phyloP scores from a whole-genome alignment of 1,140 invertebrate species.

The Penaeus indicus region DNA sequence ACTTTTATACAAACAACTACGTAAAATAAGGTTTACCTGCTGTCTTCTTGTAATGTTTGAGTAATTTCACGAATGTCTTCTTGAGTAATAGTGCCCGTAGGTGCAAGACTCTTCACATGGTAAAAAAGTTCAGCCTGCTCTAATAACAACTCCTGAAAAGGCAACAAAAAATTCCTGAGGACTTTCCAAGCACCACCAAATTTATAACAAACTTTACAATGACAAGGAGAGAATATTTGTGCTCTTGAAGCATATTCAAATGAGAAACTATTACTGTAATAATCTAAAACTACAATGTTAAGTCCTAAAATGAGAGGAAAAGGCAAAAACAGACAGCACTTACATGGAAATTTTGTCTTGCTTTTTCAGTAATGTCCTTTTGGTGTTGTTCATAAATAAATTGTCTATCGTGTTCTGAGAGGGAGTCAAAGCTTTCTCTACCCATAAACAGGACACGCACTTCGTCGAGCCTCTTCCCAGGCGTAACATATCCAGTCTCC shows the following conservation, averaged over 20 bases:
- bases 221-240: too few species aligned
- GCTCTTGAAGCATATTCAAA: too few species aligned
- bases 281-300: too few species aligned
- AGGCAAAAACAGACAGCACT: slow-evolving; percentile 29
- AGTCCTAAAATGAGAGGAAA: neutral
- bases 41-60: slow-evolving; percentile 91
- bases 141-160: slow-evolving; percentile 85
- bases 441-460: slow-evolving; percentile 95
- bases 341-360: slow-evolving; percentile 91
- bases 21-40: slow-evolving; percentile 75
- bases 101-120: slow-evolving; percentile 91
- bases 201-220: too few species aligned
- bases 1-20: neutral
- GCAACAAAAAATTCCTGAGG: neutral
- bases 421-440: slow-evolving; percentile 91
- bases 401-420: slow-evolving; percentile 90
- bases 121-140: slow-evolving; percentile 96
- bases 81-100: slow-evolving; percentile 90
- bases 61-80: slow-evolving; percentile 95
- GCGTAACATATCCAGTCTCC: slow-evolving; percentile 91
- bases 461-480: slow-evolving; percentile 92
- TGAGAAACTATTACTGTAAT: too few species aligned
- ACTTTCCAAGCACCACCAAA: too few species aligned
- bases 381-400: slow-evolving; percentile 96
- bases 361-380: slow-evolving; percentile 89